phyloP scores from a whole-genome alignment of 2,888 invertebrate genomes.

The Hirtodrosophila alboralis region DNA sequence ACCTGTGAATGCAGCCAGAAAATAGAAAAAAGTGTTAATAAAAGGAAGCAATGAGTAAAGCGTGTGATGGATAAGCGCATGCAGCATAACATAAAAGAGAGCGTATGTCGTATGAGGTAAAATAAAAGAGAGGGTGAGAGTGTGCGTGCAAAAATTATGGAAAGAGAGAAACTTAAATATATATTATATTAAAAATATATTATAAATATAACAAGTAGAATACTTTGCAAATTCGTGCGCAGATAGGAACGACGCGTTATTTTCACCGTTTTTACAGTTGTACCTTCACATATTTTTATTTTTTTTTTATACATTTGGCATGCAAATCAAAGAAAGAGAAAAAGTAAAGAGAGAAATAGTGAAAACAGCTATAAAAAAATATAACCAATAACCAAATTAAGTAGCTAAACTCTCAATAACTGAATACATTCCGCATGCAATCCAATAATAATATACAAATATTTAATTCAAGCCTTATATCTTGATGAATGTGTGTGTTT shows the following conservation, averaged over 20 bases:
- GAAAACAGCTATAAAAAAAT: constrained; percentile 4
- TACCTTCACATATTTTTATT: constrained; percentile 56
- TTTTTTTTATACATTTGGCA: constrained; percentile 40
- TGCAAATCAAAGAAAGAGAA: constrained; percentile 51
- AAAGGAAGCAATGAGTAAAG: background rate
- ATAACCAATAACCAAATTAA: constrained; percentile 39
- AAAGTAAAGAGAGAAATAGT: constrained; percentile 25
- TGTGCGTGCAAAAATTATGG: constrained; percentile 23
- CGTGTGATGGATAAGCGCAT: constrained; percentile 41
- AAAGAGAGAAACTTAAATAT: constrained; percentile 15
- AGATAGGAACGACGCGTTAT: constrained; percentile 81
- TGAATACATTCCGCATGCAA: constrained; percentile 24
- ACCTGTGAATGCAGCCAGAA: constrained; percentile 64
- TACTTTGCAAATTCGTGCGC: constrained; percentile 83
- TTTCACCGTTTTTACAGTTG: constrained; percentile 75
- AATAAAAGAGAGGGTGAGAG: constrained; percentile 25
- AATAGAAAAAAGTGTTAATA: too few relatives aligned
- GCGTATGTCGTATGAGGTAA: constrained; percentile 30
- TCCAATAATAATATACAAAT: constrained; percentile 4
- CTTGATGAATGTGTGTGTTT: constrained; percentile 26
- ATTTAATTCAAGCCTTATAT: constrained; percentile 18
- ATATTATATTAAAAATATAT: too few relatives aligned
- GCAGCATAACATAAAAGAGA: constrained; percentile 43
- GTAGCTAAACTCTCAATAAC: constrained; percentile 18
- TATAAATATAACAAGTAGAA: constrained; percentile 33